Evolutionary conservation across 2,113 vertebrate genomes (phyloP), one percentile per base, ranked within the genome.

Genomic region (Engystomops pustulosus): DNA sequence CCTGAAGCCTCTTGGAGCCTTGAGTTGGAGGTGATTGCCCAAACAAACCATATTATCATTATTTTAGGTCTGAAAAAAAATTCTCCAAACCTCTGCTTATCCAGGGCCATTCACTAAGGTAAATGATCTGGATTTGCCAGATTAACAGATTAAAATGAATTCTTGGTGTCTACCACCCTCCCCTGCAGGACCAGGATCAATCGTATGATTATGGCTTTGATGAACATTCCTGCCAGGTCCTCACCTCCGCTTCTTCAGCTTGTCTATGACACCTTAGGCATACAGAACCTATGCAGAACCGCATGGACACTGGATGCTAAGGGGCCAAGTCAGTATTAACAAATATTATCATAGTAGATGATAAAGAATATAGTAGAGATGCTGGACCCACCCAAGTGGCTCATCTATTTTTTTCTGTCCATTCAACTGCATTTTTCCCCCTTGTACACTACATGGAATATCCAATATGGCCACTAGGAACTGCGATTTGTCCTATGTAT

Each of bases 101-200:
- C 8, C 20, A n/a, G 20, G 51, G 20, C 51, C 6, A n/a, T 20
- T 58, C n/a, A 58, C 53, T 58, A 9, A 58, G 18, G 2, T 58
- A 9, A 4, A 25, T 58, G 20, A 58, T 58, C 53, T 58, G 25
- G 8, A 58, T 58, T 58, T 58, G 23, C 20, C n/a, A 20, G 51
- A 53, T 53, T 53, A 53, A 53, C 51, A n/a, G 51, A 53, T 53
- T 53, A 53, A 53, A 53, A 53, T 53, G 12, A 53, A n/a, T n/a
- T 53, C 3, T 23, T 20, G n/a, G 7, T 25, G n/a, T 11, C n/a
- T 23, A 58, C 53, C 53, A 25, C 53, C 53, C 9, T 25, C 53
- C 53, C 53, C 20, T 25, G 53, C 6, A n/a, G 53, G 53, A 58
- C n/a, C n/a, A 58, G 23, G n/a, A 25, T 3, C 25, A 23, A 58